Base-by-base conservation (phyloP, 30 jellyfish, hydroid and myxozoan genomes). In the Calvadosia cruxmelitensis region DNA sequence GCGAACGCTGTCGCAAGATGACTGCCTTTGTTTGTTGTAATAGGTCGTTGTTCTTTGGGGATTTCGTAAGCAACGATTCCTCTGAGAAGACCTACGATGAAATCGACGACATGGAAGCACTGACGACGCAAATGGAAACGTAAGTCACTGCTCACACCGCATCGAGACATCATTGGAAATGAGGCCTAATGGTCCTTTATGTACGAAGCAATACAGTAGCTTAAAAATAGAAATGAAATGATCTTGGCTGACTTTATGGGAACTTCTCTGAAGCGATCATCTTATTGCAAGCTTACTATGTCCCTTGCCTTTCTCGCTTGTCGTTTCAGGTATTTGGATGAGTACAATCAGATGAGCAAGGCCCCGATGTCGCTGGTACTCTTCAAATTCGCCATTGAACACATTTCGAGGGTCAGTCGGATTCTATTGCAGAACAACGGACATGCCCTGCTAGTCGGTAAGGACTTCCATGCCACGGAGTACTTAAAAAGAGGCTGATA, bases 331-430 rank as follows among this genome's bases (percentile, higher is more conserved):
- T 90, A 70, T 27, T 69, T 90, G 48, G 98, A 90, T 57, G 98
- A 90, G 36, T 90, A 82, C 84, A 90, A 90, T 69, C 95, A 76
- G 63, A 90, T 90, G 95, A 75, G 93, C 49, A 90, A 90, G 64
- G 85, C 98, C 25, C 98, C 92, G 26, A 90, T 90, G 98, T 82
- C 98, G 27, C 72, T 90, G 53, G 98, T 90, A 32, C 81, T 90
- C 94, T 90, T 90, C 80, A 81, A 81, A 50, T 90, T 90, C 78
- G 98, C 98, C 1, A 90, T 90, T 51, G 98, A 90, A 52, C 98
- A 90, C 72, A 85, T 90, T 10, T 90, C 98, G 31, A 72, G 95
- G 77, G 98, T 90, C 13, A 69, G 96, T 34, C 86, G 98, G 0
- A 86, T 90, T 30, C 69, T 90, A 24, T 79, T 79, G 61, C 98